Evolutionary conservation across 2,888 invertebrate genomes (phyloP), one percentile per base, ranked within the genome.

Genomic region (Congeria kusceri): DNA sequence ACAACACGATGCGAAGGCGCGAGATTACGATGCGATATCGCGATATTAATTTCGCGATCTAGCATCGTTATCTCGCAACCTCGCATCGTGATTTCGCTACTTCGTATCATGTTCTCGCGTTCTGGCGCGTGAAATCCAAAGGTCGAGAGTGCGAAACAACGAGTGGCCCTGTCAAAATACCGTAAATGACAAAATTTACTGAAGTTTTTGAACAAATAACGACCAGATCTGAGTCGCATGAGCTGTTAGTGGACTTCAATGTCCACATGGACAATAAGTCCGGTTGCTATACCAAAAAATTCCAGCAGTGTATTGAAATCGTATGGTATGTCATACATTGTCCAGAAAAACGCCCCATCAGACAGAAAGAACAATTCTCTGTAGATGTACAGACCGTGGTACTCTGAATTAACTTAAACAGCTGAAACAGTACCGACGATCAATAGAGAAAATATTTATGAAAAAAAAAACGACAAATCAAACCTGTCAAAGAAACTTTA

Each of bases 301-400:
- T 65, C 49, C 7, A 32, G n/a, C 47, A 66, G 46, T 76, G 70
- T 59, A 29, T 69, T 13, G 11, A 69, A 59, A 49, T 27, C 27
- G 47, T 65, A 47, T 46, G 56, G 44, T 32, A 47, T 58, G n/a
- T 65, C 74, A 68, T 49, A 64, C 20, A 69, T 68, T 44, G 56
- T 73, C 20, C 15, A 39, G 2, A 73, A 65, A 28, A 49, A 69
- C 66, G 74, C 69, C 20, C 71, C 75, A 29, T 39, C 66, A 11
- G 67, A 77, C n/a, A 66, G 77, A 66, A 62, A 71, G 63, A 71
- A 46, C 58, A 29, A 56, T 70, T 65, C 5, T 76, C n/a, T 69
- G 69, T 64, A 57, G 69, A 65, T 58, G 64, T 7, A 59, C 25
- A 25, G 59, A 69, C 13, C 68, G 69, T 59, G 68, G 75, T 67